Evolutionary conservation across 2,888 invertebrate species (phyloP).

Genomic region (Linyphia triangularis): DNA sequence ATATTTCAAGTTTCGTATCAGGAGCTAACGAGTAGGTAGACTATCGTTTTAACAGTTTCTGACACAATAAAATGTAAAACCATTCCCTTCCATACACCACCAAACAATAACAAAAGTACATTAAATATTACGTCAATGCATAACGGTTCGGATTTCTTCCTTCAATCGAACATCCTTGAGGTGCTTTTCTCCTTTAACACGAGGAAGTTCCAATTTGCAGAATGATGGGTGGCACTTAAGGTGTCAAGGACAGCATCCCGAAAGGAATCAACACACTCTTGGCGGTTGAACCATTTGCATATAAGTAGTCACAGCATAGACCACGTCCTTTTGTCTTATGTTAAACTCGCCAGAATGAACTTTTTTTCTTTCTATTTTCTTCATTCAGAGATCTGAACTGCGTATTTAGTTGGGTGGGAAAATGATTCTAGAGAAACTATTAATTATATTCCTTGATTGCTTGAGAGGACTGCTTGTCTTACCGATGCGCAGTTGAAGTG

Average conservation of each 20-base stretch:
- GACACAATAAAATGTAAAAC: too few species aligned
- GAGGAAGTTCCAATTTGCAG: conserved; percentile 45
- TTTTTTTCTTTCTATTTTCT: background rate
- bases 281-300: conserved; percentile 18
- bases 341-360: conserved; percentile 9
- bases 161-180: conserved; percentile 3
- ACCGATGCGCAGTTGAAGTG: conserved; percentile 14
- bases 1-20: too few species aligned
- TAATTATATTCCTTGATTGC: conserved; percentile 25
- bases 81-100: too few species aligned
- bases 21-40: too few species aligned
- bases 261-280: conserved; percentile 10
- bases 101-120: too few species aligned
- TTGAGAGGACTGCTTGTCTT: background rate
- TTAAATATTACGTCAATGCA: conserved; percentile 17
- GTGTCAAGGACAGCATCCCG: conserved; percentile 41
- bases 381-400: background rate
- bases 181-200: background rate
- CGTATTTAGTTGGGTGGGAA: conserved; percentile 17
- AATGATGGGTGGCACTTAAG: conserved; percentile 56
- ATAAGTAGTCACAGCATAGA: background rate
- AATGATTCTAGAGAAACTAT: conserved; percentile 16
- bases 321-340: background rate
- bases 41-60: too few species aligned
- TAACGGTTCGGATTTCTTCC: conserved; percentile 35